A percentile compares a stretch with the other conserved stretches of the same genome.
phyloP scores from a whole-genome alignment of 2,888 invertebrate genomes.

The Campoletis raptor region DNA sequence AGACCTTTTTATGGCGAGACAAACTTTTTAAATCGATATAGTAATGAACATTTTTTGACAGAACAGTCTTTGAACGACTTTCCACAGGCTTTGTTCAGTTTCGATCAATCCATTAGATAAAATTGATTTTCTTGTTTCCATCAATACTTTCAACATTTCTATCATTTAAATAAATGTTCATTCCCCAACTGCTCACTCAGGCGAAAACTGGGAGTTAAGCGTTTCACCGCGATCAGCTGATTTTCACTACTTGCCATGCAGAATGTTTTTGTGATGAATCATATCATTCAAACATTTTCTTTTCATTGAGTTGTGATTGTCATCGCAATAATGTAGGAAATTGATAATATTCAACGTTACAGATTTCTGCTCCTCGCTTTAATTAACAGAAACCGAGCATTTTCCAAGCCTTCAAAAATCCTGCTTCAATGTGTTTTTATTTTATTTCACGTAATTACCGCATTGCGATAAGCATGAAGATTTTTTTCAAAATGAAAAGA shows the following conservation, averaged over 20 bases:
- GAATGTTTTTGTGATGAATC: neutral
- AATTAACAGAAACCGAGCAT: neutral
- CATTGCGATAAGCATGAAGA: constrained; percentile 7
- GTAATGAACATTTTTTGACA: neutral
- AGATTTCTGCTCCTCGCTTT: neutral
- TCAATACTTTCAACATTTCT: neutral
- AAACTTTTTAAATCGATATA: neutral
- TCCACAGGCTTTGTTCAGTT: neutral
- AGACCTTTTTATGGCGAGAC: neutral
- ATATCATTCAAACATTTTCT: neutral
- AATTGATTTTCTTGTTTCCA: neutral
- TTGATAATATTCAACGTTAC: neutral
- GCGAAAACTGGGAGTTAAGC: neutral
- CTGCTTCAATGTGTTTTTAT: neutral
- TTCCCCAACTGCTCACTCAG: too few relatives aligned
- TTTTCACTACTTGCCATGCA: neutral
- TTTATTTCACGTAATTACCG: neutral
- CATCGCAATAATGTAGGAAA: neutral
- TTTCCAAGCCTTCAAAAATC: neutral
- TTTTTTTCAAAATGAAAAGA: neutral
- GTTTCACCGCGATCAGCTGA: too few relatives aligned
- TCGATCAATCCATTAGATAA: neutral
- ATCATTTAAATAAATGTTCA: neutral
- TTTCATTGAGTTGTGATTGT: neutral
- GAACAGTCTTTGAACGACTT: neutral